A percentile compares a stretch with the other conserved stretches of the same genome.
Conservation (phyloP, 1,140 invertebrate genomes). For the Samia ricini region DNA sequence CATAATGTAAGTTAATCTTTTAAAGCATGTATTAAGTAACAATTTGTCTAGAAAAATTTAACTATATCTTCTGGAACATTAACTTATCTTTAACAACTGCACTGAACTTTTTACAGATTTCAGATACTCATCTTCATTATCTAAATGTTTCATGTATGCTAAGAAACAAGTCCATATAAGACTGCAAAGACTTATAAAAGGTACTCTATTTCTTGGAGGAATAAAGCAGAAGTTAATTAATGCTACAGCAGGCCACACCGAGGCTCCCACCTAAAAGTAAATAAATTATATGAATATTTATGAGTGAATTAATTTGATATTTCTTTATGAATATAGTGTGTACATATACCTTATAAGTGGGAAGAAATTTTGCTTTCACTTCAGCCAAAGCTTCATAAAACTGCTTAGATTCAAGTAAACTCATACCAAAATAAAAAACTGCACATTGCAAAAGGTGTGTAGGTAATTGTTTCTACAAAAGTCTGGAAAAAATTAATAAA, state of each 20-base stretch:
- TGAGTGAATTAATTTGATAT: background rate
- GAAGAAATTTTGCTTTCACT: slow-evolving; percentile 86
- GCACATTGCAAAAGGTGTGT: slow-evolving; percentile 87
- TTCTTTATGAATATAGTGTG: background rate
- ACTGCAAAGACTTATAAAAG: slow-evolving; percentile 90
- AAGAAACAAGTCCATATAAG: slow-evolving; percentile 91
- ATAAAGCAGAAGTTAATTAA: slow-evolving; percentile 89
- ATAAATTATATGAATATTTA: background rate
- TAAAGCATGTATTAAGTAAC: background rate
- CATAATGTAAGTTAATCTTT: background rate
- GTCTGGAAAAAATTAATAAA: slow-evolving; percentile 78
- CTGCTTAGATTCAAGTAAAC: slow-evolving; percentile 85
- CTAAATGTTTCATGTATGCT: slow-evolving; percentile 90
- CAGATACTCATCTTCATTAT: slow-evolving; percentile 58
- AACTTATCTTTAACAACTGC: background rate
- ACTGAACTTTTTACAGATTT: slow-evolving; percentile 8
- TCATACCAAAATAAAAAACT: slow-evolving; percentile 91
- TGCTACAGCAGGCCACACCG: slow-evolving; percentile 89
- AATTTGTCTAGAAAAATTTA: background rate
- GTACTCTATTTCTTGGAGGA: slow-evolving; percentile 87
- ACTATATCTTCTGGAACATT: background rate
- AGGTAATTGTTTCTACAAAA: slow-evolving; percentile 88
- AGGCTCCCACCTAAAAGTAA: slow-evolving; percentile 83
- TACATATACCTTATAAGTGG: slow-evolving; percentile 85
- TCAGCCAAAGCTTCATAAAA: slow-evolving; percentile 82